Evolutionary conservation across 2,113 vertebrate species (phyloP).

Genomic region (Noctilio leporinus): DNA sequence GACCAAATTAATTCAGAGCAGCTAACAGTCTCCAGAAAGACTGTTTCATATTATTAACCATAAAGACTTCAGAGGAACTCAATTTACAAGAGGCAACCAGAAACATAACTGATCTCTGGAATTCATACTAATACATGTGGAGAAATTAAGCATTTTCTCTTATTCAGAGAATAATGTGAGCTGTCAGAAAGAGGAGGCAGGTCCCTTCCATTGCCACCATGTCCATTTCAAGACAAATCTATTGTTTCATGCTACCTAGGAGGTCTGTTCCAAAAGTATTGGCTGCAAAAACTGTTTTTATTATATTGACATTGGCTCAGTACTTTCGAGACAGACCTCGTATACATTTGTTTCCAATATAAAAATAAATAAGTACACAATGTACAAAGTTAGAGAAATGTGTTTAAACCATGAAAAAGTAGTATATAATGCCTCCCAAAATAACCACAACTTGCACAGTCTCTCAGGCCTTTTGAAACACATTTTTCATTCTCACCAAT

Average conservation of each 20-base stretch:
- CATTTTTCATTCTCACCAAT: no score
- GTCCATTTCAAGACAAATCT: neutral
- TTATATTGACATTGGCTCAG: no score
- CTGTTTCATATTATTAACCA: neutral
- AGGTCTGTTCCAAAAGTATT: no score
- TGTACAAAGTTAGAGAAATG: conserved; percentile 4
- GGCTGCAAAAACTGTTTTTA: no score
- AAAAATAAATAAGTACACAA: neutral
- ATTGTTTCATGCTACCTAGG: conserved; percentile 23
- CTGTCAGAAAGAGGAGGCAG: conserved; percentile 2
- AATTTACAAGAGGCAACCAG: neutral
- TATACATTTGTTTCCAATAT: neutral
- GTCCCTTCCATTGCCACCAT: neutral
- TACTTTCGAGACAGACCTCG: no score
- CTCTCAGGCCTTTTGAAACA: neutral
- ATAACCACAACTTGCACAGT: neutral
- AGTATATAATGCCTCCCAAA: neutral
- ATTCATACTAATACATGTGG: neutral
- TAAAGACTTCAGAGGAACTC: conserved; percentile 5
- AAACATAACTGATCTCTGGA: conserved; percentile 3
- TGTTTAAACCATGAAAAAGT: neutral
- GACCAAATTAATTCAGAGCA: conserved; percentile 30
- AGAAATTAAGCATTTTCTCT: neutral
- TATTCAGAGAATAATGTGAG: neutral
- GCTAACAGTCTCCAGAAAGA: neutral